Base-by-base conservation (phyloP, 1,140 invertebrate species). In the Drosophila simulans region DNA sequence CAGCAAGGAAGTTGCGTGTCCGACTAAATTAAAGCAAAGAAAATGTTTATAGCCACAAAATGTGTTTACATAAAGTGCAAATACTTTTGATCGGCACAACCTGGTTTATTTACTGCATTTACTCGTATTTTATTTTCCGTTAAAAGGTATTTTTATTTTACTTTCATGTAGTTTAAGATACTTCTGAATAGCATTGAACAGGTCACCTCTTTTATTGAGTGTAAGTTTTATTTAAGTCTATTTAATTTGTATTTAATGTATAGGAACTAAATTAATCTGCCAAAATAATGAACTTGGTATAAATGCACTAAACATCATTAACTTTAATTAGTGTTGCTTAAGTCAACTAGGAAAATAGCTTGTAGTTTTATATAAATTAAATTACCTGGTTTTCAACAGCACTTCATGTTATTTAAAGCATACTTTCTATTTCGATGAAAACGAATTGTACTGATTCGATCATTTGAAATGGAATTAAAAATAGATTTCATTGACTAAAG, bases 401-500 rank as follows among this genome's bases (percentile, higher is more conserved):
- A 45, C 4, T 27, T 12, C 4, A n/a, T 15, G 25, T 52, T 42
- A 52, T 37, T 35, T n/a, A 27, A 55, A 27, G 27, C 31, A 27
- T 12, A 15, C 5, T 7, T 13, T 20, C 31, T 10, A 2, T 62
- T 65, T 11, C 8, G 34, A 4, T 48, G 8, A 1, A 15, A n/a
- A 49, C 0, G 13, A 40, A 15, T 35, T 34, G 25, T n/a, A 4
- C 11, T 17, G 11, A 25, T 35, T 48, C 12, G 31, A 31, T 58
- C 11, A 13, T 15, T 35, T 31, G 13, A 37, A 22, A 10, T 20
- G 13, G 51, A 42, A 27, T 17, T 20, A 27, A 20, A 51, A 20
- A 64, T 42, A 51, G 20, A 43, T 51, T 34, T 43, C 45, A 64
- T 68, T 68, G 27, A 43, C 37, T 43, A 68, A 68, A 68, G 64